A percentile compares a stretch with the other conserved stretches of the same genome.
These are phyloP conservation scores for Conomelus anceps DNA, from an alignment of 2,888 invertebrate species.

Conservation along the genomic window DNA sequence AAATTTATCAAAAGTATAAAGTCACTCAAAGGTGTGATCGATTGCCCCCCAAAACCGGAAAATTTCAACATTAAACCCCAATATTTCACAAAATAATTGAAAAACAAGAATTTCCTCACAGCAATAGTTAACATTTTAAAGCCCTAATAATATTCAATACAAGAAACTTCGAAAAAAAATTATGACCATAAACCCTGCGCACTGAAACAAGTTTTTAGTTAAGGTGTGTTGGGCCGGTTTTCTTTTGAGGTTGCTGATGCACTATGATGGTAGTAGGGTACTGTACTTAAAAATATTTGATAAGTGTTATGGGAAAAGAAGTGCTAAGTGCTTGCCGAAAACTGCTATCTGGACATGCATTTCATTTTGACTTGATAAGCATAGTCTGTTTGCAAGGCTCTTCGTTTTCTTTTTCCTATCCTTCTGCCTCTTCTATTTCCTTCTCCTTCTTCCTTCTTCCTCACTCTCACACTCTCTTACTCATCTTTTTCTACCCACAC, in stretches of 20 bases:
- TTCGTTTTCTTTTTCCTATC: neutral
- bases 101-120: too few relatives aligned
- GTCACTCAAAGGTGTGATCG: too few relatives aligned
- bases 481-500: neutral
- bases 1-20: too few relatives aligned
- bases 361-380: neutral
- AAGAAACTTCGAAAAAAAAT: too few relatives aligned
- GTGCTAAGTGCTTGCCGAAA: neutral
- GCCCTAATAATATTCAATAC: too few relatives aligned
- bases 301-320: neutral
- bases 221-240: neutral
- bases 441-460: neutral
- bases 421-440: neutral
- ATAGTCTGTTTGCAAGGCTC: neutral
- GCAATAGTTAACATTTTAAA: too few relatives aligned
- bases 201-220: too few relatives aligned
- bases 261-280: neutral
- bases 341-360: neutral
- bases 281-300: neutral
- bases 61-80: too few relatives aligned
- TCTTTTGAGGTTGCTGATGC: neutral
- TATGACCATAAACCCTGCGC: too few relatives aligned
- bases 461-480: neutral
- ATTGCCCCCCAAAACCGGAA: too few relatives aligned
- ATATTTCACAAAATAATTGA: too few relatives aligned